Conservation (phyloP, 2,797 vertebrate species). For the Enteromius afrohamiltoni region DNA sequence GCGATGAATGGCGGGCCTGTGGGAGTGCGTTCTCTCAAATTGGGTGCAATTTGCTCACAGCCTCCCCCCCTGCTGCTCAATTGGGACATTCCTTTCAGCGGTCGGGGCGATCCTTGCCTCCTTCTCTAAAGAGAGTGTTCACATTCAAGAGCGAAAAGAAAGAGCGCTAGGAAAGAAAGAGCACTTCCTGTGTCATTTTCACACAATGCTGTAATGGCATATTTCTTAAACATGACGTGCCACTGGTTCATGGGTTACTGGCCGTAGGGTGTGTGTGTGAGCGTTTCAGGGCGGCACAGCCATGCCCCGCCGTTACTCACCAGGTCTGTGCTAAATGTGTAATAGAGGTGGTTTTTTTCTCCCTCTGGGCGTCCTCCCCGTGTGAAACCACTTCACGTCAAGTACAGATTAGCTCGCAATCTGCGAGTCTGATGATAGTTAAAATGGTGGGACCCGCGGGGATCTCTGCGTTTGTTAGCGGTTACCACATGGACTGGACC, state of each 20-base stretch:
- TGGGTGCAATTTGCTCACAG: slow-evolving; percentile 80
- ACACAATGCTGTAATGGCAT: slow-evolving; percentile 54
- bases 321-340: slow-evolving; percentile 57
- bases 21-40: slow-evolving; percentile 75
- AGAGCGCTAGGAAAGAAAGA: slow-evolving; percentile 59
- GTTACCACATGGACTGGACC: slow-evolving; percentile 40
- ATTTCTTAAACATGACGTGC: slow-evolving; percentile 61
- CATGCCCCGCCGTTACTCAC: slow-evolving; percentile 54
- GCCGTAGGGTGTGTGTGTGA: slow-evolving; percentile 12
- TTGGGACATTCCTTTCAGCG: slow-evolving; percentile 63
- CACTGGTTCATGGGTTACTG: slow-evolving; percentile 52
- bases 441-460: slow-evolving; percentile 45
- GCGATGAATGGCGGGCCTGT: slow-evolving; percentile 79
- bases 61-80: slow-evolving; percentile 60
- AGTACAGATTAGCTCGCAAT: slow-evolving; percentile 68
- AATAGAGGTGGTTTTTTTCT: slow-evolving; percentile 54
- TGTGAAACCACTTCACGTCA: slow-evolving; percentile 70
- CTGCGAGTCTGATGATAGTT: slow-evolving; percentile 53
- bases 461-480: slow-evolving; percentile 34
- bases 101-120: slow-evolving; percentile 62
- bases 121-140: slow-evolving; percentile 65
- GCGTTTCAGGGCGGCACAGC: slow-evolving; percentile 53
- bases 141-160: slow-evolving; percentile 57
- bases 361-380: slow-evolving; percentile 62
- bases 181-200: slow-evolving; percentile 62